phyloP scores from a whole-genome alignment of 2,888 invertebrate genomes.

The Eustalomyia histrio region DNA sequence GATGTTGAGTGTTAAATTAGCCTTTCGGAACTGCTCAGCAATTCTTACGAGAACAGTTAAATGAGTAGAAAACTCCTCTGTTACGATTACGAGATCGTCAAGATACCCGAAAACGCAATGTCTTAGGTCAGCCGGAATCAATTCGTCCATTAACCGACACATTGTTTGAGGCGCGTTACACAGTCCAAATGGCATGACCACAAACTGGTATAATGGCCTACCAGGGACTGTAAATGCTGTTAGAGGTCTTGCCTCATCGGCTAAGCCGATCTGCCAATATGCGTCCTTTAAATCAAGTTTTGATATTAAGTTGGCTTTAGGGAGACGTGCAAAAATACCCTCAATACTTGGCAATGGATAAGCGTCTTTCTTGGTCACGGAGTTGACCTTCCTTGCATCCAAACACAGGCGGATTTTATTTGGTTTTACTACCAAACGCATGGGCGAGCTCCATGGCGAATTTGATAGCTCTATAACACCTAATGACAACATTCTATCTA shows the following conservation, averaged over 20 bases:
- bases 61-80: no score
- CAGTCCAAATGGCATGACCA: no score
- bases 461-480: constrained; percentile 69
- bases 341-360: no score
- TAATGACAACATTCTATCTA: constrained; percentile 71
- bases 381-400: constrained; percentile 70
- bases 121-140: constrained; percentile 52
- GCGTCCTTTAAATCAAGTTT: no score
- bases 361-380: no score
- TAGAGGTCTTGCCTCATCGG: constrained; percentile 40
- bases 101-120: constrained; percentile 51
- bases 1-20: constrained; percentile 47
- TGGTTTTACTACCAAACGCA: constrained; percentile 68
- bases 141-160: constrained; percentile 45
- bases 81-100: constrained; percentile 39
- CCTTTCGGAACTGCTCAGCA: constrained; percentile 25
- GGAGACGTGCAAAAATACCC: no score
- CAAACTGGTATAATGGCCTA: neutral
- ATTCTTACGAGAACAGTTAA: no score
- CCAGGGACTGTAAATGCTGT: constrained; percentile 57
- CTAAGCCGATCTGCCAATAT: constrained; percentile 31
- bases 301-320: no score
- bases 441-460: constrained; percentile 72
- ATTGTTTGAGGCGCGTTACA: constrained; percentile 28
- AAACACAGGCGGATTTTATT: constrained; percentile 69